Base-by-base conservation (phyloP, 2,888 invertebrate genomes). In the Parnassius smintheus region DNA sequence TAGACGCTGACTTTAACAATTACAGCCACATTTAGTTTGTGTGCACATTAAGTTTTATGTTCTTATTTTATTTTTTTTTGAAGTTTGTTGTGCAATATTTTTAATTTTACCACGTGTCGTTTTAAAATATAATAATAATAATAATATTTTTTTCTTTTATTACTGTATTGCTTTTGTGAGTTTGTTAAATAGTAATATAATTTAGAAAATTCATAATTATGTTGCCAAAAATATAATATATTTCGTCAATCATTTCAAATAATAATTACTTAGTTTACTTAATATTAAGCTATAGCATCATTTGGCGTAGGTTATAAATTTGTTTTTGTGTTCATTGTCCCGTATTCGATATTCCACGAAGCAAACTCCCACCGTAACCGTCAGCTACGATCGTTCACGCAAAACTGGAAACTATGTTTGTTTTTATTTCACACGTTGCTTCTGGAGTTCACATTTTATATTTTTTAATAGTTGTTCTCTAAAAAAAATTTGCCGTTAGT, bases 391-490 rank as follows among this genome's bases (percentile, higher is more conserved):
- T 49, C 41, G 56, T 59, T 52, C 59, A 59, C 18, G 49, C 49
- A 48, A 60, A 60, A 60, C 48, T 54, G 12, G 46, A 48, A 54
- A 59, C 59, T 59, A 48, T 60, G 59, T 41, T 60, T 59, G 59
- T 59, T 59, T 60, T 48, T 54, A 53, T 60, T 49, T 59, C 45
- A 46, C 59, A 45, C 46, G 46, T 18, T 53, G 52, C 52, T 53
- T 25, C 46, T 41, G 56, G 56, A 25, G 53, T 48, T 62, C 49
- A 12, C 62, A 49, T 56, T 62, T 62, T 62, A 62, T 62, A 62
- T 62, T 18, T 18, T 52, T 62, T 62, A 62, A 62, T 62, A 62
- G 62, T 53, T 62, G 62, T 62, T 62, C 62, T 53, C 62, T 2
- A 52, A 62, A 62, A 53, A 62, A 62, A 56, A 62, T 62, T 62